Percentiles rank a stretch among this genome's conserved stretches.
Evolutionary conservation across 37 sponge, comb jelly and placozoan species (phyloP).

Genomic region (Hormiphora californensis): DNA sequence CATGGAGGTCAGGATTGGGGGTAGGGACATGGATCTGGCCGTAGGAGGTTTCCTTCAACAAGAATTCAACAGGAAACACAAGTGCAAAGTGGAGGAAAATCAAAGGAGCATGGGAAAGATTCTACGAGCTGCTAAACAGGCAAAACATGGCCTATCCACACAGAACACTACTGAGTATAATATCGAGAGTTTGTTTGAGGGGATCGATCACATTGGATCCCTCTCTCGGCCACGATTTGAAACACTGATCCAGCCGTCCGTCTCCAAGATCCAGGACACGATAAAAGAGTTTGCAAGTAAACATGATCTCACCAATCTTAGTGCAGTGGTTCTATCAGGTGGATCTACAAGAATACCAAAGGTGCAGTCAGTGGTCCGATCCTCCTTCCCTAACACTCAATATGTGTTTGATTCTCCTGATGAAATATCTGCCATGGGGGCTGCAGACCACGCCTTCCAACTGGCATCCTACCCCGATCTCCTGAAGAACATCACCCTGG

Average conservation of each 20-base stretch:
- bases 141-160: not conserved
- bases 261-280: not conserved
- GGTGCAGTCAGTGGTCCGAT: not conserved
- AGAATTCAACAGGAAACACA: conserved; percentile 37
- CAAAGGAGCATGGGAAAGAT: not conserved
- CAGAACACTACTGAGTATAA: conserved; percentile 10
- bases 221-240: conserved; percentile 13
- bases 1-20: not conserved
- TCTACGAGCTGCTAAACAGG: not conserved
- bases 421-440: not conserved
- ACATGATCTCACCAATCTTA: not conserved
- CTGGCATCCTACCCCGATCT: not conserved
- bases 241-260: not conserved
- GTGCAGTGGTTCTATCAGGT: not conserved
- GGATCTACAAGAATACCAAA: not conserved
- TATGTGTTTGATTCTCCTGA: not conserved
- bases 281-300: not conserved
- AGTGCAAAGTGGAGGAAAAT: conserved; percentile 27
- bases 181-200: conserved; percentile 26
- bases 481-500: not conserved
- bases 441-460: not conserved
- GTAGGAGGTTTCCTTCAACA: not conserved
- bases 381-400: not conserved
- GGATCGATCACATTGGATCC: not conserved
- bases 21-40: not conserved